phyloP scores from a whole-genome alignment of 2,888 invertebrate species.

The Myopa tessellatipennis region DNA sequence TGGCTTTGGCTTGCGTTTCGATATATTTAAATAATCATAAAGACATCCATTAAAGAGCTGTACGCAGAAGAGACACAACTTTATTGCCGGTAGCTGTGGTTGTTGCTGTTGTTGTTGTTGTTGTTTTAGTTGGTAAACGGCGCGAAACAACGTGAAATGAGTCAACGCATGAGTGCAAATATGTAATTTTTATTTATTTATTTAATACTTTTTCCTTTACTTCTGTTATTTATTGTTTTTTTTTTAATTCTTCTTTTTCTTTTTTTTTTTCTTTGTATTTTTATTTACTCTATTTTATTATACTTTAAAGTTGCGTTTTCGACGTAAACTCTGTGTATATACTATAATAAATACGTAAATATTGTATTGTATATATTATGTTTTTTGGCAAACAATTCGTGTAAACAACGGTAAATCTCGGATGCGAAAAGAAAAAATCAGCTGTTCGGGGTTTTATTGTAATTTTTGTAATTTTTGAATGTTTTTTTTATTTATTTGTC shows the following conservation, averaged over 20 bases:
- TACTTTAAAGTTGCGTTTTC: background rate
- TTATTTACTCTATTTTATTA: background rate
- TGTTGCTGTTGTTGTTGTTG: background rate
- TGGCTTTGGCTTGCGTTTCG: no score
- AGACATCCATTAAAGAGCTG: background rate
- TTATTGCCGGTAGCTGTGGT: background rate
- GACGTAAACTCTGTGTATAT: background rate
- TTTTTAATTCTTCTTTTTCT: background rate
- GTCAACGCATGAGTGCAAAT: background rate
- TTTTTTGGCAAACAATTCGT: background rate
- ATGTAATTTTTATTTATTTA: background rate
- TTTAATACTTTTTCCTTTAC: background rate
- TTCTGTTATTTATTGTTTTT: background rate
- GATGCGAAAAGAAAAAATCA: no score
- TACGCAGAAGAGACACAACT: background rate
- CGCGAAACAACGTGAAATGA: slow-evolving; percentile 15
- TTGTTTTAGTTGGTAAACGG: no score
- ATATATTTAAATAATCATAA: background rate
- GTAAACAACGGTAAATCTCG: background rate
- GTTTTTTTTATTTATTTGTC: no score
- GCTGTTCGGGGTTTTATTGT: no score
- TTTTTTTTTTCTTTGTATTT: no score
- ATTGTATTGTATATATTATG: no score
- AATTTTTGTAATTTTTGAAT: no score
- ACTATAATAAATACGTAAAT: background rate